phyloP scores from a whole-genome alignment of 2,888 invertebrate species.

The Escarpia spicata region DNA sequence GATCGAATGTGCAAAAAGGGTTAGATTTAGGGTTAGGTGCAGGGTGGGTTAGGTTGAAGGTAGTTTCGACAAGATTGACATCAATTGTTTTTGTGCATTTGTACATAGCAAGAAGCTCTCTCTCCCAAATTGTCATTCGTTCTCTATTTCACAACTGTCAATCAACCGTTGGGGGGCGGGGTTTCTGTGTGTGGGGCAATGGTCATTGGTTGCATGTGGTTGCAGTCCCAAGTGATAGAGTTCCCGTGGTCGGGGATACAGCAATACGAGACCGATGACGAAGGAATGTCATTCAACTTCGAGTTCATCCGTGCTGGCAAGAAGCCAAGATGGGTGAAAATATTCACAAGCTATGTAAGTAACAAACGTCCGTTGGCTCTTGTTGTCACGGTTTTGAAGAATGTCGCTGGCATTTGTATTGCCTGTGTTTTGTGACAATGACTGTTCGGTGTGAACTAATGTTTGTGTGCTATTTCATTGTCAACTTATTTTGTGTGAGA shows the following conservation, averaged over 20 bases:
- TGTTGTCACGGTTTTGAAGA: neutral
- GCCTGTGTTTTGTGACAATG: too few relatives aligned
- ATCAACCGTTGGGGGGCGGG: neutral
- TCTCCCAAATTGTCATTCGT: neutral
- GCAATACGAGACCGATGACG: constrained; percentile 90
- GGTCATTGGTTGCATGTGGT: constrained; percentile 18
- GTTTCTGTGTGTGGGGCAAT: neutral
- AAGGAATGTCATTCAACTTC: constrained; percentile 89
- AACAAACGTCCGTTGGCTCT: neutral
- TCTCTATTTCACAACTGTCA: neutral
- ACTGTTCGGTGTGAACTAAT: too few relatives aligned
- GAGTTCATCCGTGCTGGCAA: constrained; percentile 85
- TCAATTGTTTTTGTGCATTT: too few relatives aligned
- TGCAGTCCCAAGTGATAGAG: constrained; percentile 79
- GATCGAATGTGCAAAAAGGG: too few relatives aligned
- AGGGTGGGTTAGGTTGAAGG: too few relatives aligned
- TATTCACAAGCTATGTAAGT: constrained; percentile 89
- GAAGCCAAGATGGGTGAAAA: constrained; percentile 84
- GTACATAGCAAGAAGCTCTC: too few relatives aligned
- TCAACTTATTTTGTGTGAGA: too few relatives aligned
- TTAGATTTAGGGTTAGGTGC: too few relatives aligned
- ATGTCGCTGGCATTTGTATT: too few relatives aligned
- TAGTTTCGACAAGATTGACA: too few relatives aligned
- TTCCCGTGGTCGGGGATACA: constrained; percentile 85
- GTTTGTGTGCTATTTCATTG: too few relatives aligned